phyloP scores from a whole-genome alignment of 1,140 invertebrate species.

The Euborellia annulipes region DNA sequence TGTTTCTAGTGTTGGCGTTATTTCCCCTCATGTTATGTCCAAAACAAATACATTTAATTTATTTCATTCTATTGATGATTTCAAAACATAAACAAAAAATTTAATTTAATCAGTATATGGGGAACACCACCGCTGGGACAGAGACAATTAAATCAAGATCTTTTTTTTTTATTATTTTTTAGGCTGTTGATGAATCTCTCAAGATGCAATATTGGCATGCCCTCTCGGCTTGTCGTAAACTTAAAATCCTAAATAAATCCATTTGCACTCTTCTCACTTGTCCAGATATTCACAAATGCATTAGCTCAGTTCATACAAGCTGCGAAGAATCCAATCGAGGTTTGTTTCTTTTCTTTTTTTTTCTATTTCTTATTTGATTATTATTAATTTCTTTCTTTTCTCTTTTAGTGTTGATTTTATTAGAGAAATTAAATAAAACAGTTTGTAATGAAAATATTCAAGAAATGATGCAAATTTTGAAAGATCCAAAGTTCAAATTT shows the following conservation, averaged over 20 bases:
- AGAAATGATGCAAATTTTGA: constrained; percentile 32
- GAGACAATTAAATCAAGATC: no score
- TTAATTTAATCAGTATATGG: no score
- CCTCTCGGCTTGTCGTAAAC: constrained; percentile 31
- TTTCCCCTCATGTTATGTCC: no score
- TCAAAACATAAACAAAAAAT: no score
- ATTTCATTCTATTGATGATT: no score
- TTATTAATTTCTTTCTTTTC: constrained; percentile 10
- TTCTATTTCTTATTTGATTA: constrained; percentile 8
- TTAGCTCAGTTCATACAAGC: constrained; percentile 46
- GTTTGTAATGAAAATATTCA: constrained; percentile 36
- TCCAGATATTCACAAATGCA: constrained; percentile 48
- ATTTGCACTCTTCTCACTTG: constrained; percentile 46
- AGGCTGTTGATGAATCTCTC: constrained; percentile 32
- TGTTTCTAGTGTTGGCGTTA: no score
- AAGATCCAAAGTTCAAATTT: constrained; percentile 37
- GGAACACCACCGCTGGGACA: no score
- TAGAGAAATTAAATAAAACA: constrained; percentile 38
- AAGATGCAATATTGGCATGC: constrained; percentile 39
- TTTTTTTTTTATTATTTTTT: constrained; percentile 12
- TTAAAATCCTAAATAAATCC: constrained; percentile 35
- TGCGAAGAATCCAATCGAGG: constrained; percentile 42
- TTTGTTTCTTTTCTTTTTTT: constrained; percentile 26
- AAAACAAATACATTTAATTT: no score
- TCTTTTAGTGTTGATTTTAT: constrained; percentile 31